Percentiles rank a stretch among this genome's conserved stretches.
phyloP scores from a whole-genome alignment of 2,113 vertebrate genomes.

The Phaethon lepturus region DNA sequence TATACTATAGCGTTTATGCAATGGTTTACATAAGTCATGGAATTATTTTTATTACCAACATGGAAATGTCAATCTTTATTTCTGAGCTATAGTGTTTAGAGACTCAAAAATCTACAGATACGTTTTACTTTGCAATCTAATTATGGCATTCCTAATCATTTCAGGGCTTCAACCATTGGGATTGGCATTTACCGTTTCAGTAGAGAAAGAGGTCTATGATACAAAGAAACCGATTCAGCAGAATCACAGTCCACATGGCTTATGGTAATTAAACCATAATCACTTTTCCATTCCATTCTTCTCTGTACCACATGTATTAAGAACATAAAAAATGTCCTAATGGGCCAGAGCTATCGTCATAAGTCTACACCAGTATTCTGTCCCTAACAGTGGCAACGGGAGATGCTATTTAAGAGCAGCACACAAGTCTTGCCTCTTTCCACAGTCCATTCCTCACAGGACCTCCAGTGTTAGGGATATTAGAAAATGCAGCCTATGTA shows the following conservation, averaged over 20 bases:
- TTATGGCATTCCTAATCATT: neutral
- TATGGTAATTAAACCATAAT: neutral
- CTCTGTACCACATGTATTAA: neutral
- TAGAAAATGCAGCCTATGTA: neutral
- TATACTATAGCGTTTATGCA: slow-evolving; percentile 89
- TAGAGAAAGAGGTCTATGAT: neutral
- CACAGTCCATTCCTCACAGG: neutral
- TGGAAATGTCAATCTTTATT: slow-evolving; percentile 85
- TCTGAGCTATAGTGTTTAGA: neutral
- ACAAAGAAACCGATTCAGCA: neutral
- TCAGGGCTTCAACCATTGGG: neutral
- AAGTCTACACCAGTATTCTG: neutral
- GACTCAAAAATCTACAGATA: neutral
- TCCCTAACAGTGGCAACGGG: neutral
- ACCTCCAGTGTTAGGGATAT: too few species aligned
- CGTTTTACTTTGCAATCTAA: neutral
- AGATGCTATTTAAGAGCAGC: neutral
- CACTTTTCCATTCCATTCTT: neutral
- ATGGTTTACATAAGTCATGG: slow-evolving; percentile 87
- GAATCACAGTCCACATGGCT: too few species aligned
- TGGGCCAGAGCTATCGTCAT: neutral
- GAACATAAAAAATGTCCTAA: neutral
- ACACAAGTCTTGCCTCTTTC: neutral
- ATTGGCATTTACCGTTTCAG: neutral
- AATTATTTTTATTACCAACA: slow-evolving; percentile 89